phyloP scores from a whole-genome alignment of 2,113 vertebrate genomes.

The Tychaedon coryphoeus region DNA sequence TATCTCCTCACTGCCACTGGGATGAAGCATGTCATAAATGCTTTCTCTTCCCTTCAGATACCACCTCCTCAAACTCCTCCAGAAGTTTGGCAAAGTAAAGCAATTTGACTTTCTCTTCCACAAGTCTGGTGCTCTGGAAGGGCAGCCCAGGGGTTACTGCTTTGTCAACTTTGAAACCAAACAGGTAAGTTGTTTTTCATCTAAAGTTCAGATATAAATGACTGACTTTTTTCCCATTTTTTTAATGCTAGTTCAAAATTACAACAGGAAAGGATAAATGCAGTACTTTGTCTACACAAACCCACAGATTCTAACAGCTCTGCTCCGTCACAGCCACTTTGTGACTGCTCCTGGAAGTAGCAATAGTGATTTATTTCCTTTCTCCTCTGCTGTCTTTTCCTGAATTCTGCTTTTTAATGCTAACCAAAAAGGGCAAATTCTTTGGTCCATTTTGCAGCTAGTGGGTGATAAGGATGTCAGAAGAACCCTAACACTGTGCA shows the following conservation, averaged over 20 bases:
- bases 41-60: slow-evolving; percentile 74
- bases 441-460: background rate
- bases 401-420: background rate
- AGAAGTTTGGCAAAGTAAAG: slow-evolving; percentile 96
- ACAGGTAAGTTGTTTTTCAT: slow-evolving; percentile 73
- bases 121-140: slow-evolving; percentile 94
- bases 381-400: background rate
- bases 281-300: background rate
- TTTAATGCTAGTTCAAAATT: background rate
- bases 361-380: background rate
- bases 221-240: background rate
- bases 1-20: background rate
- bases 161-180: slow-evolving; percentile 99
- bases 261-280: background rate
- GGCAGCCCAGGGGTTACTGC: slow-evolving; percentile 95
- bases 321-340: background rate
- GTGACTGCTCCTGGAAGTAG: background rate
- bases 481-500: background rate
- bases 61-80: slow-evolving; percentile 94
- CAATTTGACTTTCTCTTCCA: slow-evolving; percentile 99
- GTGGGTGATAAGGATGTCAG: background rate
- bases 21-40: background rate
- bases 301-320: background rate
- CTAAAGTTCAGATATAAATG: background rate
- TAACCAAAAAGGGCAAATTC: background rate